Conservation (phyloP, 1,140 invertebrate species). For the Pseudomyrmex dendroicus region DNA sequence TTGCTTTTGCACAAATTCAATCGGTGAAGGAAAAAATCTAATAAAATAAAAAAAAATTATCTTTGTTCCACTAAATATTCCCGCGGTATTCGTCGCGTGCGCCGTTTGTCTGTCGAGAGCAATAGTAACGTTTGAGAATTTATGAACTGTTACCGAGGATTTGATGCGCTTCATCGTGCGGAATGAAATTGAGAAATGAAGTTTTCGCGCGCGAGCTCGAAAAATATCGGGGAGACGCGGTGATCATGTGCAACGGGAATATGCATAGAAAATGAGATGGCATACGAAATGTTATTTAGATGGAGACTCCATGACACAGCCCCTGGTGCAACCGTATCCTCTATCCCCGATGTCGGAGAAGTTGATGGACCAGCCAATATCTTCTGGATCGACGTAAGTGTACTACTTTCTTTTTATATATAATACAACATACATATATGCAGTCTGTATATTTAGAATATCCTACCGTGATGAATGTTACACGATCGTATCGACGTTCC, state of each 20-base stretch:
- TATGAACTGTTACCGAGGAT: background rate
- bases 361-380: slow-evolving; percentile 89
- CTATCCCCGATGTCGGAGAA: slow-evolving; percentile 88
- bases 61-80: too few relatives aligned
- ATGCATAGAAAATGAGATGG: slow-evolving; percentile 29
- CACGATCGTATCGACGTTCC: background rate
- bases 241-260: background rate
- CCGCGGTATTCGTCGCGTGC: background rate
- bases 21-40: too few relatives aligned
- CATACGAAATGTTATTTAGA: slow-evolving; percentile 67
- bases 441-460: background rate
- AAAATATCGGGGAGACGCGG: slow-evolving; percentile 20
- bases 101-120: background rate
- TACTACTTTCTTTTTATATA: background rate
- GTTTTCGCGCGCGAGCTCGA: background rate
- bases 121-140: slow-evolving; percentile 11
- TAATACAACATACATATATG: background rate
- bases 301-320: slow-evolving; percentile 86
- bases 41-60: too few relatives aligned
- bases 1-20: too few relatives aligned
- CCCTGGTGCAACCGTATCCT: slow-evolving; percentile 89
- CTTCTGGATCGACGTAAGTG: slow-evolving; percentile 91
- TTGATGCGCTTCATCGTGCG: background rate
- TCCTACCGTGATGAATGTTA: background rate
- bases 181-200: slow-evolving; percentile 20